phyloP scores from a whole-genome alignment of 2,113 vertebrate species.

The Actenoides lindsayi region DNA sequence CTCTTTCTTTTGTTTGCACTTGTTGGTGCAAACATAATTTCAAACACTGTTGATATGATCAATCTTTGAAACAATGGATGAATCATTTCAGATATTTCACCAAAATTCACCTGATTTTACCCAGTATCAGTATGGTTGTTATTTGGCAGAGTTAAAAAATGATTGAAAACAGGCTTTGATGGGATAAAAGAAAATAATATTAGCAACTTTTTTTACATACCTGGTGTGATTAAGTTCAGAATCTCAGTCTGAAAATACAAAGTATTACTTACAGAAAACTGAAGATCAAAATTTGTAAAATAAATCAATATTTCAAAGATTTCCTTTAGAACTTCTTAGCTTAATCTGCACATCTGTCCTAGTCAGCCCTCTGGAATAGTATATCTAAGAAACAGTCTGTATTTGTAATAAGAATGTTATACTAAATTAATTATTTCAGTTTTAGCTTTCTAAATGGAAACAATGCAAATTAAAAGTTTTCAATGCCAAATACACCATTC shows the following conservation, averaged over 20 bases:
- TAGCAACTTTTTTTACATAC: not conserved
- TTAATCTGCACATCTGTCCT: not conserved
- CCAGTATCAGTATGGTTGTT: not conserved
- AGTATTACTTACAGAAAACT: not conserved
- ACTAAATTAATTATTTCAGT: not conserved
- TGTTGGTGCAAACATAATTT: not conserved
- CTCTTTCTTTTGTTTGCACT: not conserved
- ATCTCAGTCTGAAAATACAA: not conserved
- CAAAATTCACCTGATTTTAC: not conserved
- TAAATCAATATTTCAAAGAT: not conserved
- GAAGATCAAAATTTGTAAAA: not conserved
- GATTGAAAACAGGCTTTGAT: not conserved
- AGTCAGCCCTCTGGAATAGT: not conserved
- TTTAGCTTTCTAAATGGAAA: not conserved
- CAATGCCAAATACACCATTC: not conserved
- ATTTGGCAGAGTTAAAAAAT: not conserved
- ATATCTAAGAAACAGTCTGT: not conserved
- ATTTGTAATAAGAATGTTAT: not conserved
- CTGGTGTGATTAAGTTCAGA: not conserved
- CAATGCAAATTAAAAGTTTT: not conserved
- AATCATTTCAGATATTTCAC: not conserved
- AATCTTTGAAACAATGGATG: not conserved
- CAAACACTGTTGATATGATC: not conserved
- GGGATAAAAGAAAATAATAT: not conserved
- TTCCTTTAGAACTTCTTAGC: not conserved